A percentile compares a stretch with the other conserved stretches of the same genome.
Evolutionary conservation across 1,140 invertebrate genomes (phyloP).

Genomic region (Asbolus verrucosus): DNA sequence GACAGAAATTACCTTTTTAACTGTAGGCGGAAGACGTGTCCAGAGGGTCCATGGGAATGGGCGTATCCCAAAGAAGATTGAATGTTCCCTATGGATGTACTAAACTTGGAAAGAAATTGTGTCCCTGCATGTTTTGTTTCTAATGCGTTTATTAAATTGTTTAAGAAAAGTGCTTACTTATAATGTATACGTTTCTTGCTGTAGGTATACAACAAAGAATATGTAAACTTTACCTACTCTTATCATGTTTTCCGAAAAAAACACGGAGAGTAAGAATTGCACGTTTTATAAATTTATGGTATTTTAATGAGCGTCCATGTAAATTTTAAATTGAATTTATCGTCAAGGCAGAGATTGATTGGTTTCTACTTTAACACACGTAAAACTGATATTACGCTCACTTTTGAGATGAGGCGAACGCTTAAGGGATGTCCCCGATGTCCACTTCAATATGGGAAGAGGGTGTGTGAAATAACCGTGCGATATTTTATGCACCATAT

Average conservation of each 20-base stretch:
- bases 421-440: conserved; percentile 47
- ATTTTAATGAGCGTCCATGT: too few relatives aligned
- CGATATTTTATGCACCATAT: conserved; percentile 50
- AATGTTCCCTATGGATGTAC: conserved; percentile 50
- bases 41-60: conserved; percentile 52
- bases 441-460: conserved; percentile 52
- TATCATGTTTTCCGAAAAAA: too few relatives aligned
- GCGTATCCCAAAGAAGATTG: conserved; percentile 55
- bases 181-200: too few relatives aligned
- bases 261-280: too few relatives aligned
- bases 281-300: too few relatives aligned
- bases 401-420: conserved; percentile 42
- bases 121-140: conserved; percentile 27
- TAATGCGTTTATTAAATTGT: neutral
- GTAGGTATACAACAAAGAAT: too few relatives aligned
- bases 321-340: conserved; percentile 21
- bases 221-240: too few relatives aligned
- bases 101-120: conserved; percentile 42
- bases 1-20: conserved; percentile 59
- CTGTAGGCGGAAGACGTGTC: conserved; percentile 55
- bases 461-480: too few relatives aligned
- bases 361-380: conserved; percentile 35
- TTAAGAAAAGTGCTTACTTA: too few relatives aligned
- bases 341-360: conserved; percentile 36
- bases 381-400: conserved; percentile 52